Conservation (phyloP, 2,888 invertebrate species). For the Dysmachus trigonus region DNA sequence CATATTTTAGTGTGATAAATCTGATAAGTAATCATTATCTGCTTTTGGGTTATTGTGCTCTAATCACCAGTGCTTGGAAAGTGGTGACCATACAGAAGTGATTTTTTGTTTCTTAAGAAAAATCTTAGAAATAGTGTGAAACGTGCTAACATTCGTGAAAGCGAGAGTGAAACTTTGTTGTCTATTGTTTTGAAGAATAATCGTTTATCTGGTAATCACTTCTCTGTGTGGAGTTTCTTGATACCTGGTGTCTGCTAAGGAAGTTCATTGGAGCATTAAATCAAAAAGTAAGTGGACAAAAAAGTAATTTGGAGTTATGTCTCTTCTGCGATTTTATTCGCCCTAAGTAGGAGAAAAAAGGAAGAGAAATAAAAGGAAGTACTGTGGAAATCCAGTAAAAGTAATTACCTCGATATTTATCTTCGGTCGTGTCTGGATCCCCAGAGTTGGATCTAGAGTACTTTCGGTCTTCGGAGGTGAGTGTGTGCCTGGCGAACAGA, state of each 20-base stretch:
- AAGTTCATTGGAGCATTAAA: constrained; percentile 19
- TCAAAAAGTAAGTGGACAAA: constrained; percentile 7
- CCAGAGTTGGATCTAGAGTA: background rate
- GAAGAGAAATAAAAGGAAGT: background rate
- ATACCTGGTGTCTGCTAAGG: background rate
- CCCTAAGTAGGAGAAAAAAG: background rate
- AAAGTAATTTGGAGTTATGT: background rate
- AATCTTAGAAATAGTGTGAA: constrained; percentile 6
- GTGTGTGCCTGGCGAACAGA: background rate
- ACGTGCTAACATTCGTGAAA: constrained; percentile 3
- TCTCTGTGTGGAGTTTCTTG: background rate
- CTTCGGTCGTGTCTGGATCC: background rate
- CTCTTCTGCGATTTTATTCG: background rate
- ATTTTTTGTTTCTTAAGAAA: background rate
- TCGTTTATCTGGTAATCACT: background rate
- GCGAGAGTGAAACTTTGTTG: background rate
- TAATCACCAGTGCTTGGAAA: background rate
- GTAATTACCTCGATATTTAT: background rate
- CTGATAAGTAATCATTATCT: background rate
- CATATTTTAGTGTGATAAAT: background rate
- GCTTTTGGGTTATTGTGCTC: background rate
- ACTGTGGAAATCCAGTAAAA: background rate
- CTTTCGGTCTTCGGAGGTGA: background rate
- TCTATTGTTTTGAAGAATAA: background rate
- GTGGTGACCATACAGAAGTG: background rate